Percentiles rank a stretch among this genome's conserved stretches.
phyloP scores from a whole-genome alignment of 2,888 invertebrate species.

The Idaea biselata region DNA sequence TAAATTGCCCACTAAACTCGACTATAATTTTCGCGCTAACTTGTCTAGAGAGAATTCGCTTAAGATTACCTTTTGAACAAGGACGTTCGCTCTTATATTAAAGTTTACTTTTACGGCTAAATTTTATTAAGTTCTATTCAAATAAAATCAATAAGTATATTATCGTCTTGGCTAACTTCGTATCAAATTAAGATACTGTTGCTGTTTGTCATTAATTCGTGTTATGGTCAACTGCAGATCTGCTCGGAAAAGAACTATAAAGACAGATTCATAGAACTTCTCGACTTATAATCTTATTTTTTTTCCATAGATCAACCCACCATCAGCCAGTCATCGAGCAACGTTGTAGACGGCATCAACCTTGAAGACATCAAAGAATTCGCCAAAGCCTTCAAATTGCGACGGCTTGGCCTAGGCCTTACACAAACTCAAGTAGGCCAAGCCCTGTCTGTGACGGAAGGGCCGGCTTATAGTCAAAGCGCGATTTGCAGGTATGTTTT shows the following conservation, averaged over 20 bases:
- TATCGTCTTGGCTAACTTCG: background rate
- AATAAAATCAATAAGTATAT: no score
- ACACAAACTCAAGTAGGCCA: conserved; percentile 99
- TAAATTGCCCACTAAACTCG: conserved; percentile 75
- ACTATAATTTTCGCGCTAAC: conserved; percentile 60
- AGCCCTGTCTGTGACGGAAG: conserved; percentile 96
- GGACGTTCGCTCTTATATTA: background rate
- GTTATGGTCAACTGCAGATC: no score
- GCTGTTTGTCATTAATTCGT: background rate
- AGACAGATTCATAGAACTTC: background rate
- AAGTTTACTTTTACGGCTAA: background rate
- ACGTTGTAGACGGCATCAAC: conserved; percentile 97
- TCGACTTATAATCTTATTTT: conserved; percentile 9
- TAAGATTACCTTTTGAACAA: background rate
- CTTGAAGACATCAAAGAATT: conserved; percentile 99
- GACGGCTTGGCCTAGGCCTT: conserved; percentile 94
- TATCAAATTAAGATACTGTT: background rate
- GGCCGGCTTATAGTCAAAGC: conserved; percentile 99
- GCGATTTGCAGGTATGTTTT: conserved; percentile 96
- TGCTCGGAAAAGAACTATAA: no score
- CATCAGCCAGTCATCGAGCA: conserved; percentile 95
- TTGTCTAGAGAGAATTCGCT: conserved; percentile 2
- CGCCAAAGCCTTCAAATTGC: conserved; percentile 97
- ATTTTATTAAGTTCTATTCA: background rate
- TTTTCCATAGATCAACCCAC: conserved; percentile 89